Evolutionary conservation across 2,113 vertebrate genomes (phyloP).

Genomic region (Boulengeromyrus knoepffleri): DNA sequence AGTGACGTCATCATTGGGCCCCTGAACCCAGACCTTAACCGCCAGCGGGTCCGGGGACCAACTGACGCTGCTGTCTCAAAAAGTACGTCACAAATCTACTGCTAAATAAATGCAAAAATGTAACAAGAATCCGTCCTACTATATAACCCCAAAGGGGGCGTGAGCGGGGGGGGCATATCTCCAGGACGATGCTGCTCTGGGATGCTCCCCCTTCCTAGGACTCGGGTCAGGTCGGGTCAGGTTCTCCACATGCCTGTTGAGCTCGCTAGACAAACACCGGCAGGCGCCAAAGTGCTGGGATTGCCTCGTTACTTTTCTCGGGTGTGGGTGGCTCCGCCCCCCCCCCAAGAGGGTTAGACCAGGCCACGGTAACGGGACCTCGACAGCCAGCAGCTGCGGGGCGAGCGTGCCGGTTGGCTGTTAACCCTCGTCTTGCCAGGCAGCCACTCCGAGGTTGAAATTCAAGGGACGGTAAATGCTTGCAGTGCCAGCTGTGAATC

Average conservation of each 20-base stretch:
- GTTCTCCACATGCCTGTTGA: neutral
- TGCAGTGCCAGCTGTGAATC: neutral
- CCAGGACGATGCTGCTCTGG: neutral
- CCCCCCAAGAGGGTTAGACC: neutral
- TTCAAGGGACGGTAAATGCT: neutral
- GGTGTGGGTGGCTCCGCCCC: neutral
- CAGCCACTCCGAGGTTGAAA: neutral
- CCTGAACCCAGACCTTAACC: neutral
- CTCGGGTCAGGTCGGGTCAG: neutral
- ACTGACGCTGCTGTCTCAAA: neutral
- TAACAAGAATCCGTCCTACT: neutral
- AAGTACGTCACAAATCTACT: neutral
- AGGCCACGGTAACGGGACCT: neutral
- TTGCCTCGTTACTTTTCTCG: conserved; percentile 19
- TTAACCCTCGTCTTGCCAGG: neutral
- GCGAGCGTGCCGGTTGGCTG: neutral
- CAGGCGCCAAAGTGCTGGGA: conserved; percentile 7
- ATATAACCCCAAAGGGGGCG: neutral
- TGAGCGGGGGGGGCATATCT: neutral
- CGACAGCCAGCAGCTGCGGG: neutral
- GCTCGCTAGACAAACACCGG: conserved; percentile 15
- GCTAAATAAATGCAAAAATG: neutral
- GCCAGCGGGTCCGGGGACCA: neutral
- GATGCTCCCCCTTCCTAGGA: neutral
- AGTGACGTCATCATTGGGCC: neutral